These are phyloP conservation scores for Channa maculata DNA, from an alignment of 2,113 vertebrate genomes.

Conservation along the genomic window DNA sequence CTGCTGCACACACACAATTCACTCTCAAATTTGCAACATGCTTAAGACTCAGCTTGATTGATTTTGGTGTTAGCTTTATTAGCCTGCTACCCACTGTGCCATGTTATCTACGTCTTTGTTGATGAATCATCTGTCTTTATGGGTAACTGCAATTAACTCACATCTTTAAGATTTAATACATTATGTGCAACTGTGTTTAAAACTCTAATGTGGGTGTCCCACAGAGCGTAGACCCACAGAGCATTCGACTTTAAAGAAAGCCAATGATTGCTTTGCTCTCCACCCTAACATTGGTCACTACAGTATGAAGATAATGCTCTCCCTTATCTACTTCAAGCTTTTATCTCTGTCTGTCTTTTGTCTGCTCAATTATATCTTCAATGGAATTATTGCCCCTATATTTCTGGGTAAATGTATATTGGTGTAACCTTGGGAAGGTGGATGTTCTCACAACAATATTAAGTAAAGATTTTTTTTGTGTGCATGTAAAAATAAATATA, in stretches of 20 bases:
- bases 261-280: constrained; percentile 64
- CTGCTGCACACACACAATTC: constrained; percentile 17
- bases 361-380: constrained; percentile 46
- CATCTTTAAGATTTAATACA: constrained; percentile 53
- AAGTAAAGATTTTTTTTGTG: neutral
- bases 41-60: constrained; percentile 34
- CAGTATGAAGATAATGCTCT: constrained; percentile 49
- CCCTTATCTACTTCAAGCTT: constrained; percentile 60
- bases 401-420: constrained; percentile 31
- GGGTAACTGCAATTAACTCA: constrained; percentile 51
- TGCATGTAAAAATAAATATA: neutral
- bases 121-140: constrained; percentile 52
- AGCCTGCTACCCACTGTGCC: constrained; percentile 37
- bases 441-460: neutral
- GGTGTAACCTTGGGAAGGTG: neutral
- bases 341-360: constrained; percentile 36
- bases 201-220: constrained; percentile 62
- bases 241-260: constrained; percentile 53
- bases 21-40: constrained; percentile 30
- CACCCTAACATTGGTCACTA: constrained; percentile 34
- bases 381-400: constrained; percentile 28
- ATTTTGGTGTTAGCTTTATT: constrained; percentile 47
- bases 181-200: constrained; percentile 57
- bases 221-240: constrained; percentile 40
- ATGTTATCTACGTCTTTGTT: constrained; percentile 54